These are phyloP conservation scores for Orcinus orca DNA, from an alignment of 2,113 vertebrate species.

Conservation along the genomic window DNA sequence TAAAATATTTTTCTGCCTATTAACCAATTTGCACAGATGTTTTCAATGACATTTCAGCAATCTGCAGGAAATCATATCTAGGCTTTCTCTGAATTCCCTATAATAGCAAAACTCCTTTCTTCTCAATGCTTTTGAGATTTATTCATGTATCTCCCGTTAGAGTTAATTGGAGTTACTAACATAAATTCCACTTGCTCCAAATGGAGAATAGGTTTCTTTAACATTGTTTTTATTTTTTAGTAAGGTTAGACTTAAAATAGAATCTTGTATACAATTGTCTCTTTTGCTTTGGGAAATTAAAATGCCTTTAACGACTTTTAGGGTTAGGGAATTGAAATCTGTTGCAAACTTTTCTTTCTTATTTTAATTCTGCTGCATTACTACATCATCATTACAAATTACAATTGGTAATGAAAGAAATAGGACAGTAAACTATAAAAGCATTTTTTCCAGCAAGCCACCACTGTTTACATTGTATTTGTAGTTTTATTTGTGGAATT, in stretches of 20 bases:
- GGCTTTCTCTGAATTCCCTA: neutral
- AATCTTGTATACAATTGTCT: slow-evolving; percentile 68
- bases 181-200: slow-evolving; percentile 75
- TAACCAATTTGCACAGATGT: neutral
- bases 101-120: slow-evolving; percentile 25
- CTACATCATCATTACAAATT: slow-evolving; percentile 74
- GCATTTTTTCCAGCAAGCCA: slow-evolving; percentile 59
- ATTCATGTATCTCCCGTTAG: slow-evolving; percentile 75
- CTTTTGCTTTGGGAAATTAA: slow-evolving; percentile 73
- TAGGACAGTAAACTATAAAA: slow-evolving; percentile 57
- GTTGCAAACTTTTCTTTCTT: slow-evolving; percentile 59
- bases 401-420: slow-evolving; percentile 72
- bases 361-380: slow-evolving; percentile 68
- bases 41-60: slow-evolving; percentile 22
- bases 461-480: slow-evolving; percentile 58
- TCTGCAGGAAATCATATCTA: neutral
- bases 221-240: slow-evolving; percentile 78
- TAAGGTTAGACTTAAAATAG: slow-evolving; percentile 78
- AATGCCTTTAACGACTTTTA: slow-evolving; percentile 76
- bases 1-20: slow-evolving; percentile 25
- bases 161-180: slow-evolving; percentile 77
- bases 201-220: slow-evolving; percentile 75
- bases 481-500: slow-evolving; percentile 68
- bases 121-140: slow-evolving; percentile 69
- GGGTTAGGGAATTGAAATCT: slow-evolving; percentile 68